Percentiles rank a stretch among this genome's conserved stretches.
Evolutionary conservation across 2,888 invertebrate species (phyloP).

Genomic region (Orthonevra nobilis): DNA sequence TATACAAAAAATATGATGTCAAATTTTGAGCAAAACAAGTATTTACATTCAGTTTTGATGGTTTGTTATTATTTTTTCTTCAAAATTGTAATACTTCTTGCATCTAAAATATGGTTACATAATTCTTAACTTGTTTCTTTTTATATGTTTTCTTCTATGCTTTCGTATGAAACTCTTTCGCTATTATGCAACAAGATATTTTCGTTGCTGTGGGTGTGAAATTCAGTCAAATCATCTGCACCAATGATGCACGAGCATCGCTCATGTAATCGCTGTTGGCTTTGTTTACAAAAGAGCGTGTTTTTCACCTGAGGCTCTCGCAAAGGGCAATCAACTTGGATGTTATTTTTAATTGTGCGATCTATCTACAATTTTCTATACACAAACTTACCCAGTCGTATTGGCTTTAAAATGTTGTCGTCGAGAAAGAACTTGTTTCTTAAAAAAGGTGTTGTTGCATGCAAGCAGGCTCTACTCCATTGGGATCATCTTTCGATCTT

Average conservation of each 20-base stretch:
- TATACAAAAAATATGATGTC: too few species aligned
- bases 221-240: conserved; percentile 14
- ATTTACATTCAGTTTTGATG: background rate
- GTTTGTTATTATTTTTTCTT: background rate
- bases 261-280: conserved; percentile 46
- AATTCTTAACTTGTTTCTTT: conserved; percentile 1
- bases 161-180: conserved; percentile 2
- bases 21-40: conserved; percentile 9
- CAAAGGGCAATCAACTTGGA: conserved; percentile 51
- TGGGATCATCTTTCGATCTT: too few species aligned
- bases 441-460: too few species aligned
- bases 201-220: conserved; percentile 50
- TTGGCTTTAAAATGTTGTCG: too few species aligned
- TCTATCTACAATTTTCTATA: background rate
- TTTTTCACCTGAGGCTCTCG: conserved; percentile 14
- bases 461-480: too few species aligned
- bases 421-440: too few species aligned
- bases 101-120: too few species aligned
- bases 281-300: conserved; percentile 48
- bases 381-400: conserved; percentile 27
- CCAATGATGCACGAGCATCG: background rate
- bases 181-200: conserved; percentile 61
- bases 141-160: conserved; percentile 5
- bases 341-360: conserved; percentile 29
- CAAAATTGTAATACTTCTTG: conserved; percentile 20